Evolutionary conservation across 1,140 invertebrate species (phyloP).

Genomic region (Drosophila funebris): DNA sequence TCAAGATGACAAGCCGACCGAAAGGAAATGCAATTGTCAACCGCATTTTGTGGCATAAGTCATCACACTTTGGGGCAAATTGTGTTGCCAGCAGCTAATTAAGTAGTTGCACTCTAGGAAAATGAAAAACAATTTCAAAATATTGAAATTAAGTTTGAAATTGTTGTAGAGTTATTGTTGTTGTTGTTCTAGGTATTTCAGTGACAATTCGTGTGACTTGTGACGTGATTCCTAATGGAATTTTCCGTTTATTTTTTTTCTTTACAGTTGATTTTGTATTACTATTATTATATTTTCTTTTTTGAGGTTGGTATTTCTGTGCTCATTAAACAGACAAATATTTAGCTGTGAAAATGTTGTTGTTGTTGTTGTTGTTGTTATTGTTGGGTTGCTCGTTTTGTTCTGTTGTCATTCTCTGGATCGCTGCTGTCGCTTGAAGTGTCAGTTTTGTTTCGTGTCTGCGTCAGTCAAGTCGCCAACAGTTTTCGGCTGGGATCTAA

Average conservation of each 20-base stretch:
- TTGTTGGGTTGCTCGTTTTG: constrained; percentile 21
- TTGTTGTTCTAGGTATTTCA: constrained; percentile 8
- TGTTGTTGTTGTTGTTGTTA: constrained; percentile 6
- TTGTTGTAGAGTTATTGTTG: constrained; percentile 26
- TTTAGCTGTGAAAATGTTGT: not conserved
- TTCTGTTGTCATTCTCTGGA: constrained; percentile 43
- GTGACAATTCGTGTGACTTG: constrained; percentile 42
- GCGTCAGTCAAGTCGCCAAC: constrained; percentile 72
- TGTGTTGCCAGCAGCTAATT: constrained; percentile 50
- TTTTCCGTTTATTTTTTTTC: constrained; percentile 8
- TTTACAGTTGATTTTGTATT: not conserved
- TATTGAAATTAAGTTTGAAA: constrained; percentile 30
- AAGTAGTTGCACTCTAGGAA: constrained; percentile 13
- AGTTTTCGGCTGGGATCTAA: constrained; percentile 38
- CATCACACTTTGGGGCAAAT: constrained; percentile 24
- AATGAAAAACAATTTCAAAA: constrained; percentile 69
- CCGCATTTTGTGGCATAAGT: constrained; percentile 25
- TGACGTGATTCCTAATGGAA: constrained; percentile 30
- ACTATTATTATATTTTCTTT: not conserved
- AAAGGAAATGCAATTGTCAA: not conserved
- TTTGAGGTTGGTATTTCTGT: not conserved
- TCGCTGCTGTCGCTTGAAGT: constrained; percentile 70
- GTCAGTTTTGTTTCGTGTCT: constrained; percentile 76
- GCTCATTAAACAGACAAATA: constrained; percentile 29
- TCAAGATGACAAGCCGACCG: not conserved